phyloP scores from a whole-genome alignment of 2,797 vertebrate genomes.

The Gobio occitaniae region DNA sequence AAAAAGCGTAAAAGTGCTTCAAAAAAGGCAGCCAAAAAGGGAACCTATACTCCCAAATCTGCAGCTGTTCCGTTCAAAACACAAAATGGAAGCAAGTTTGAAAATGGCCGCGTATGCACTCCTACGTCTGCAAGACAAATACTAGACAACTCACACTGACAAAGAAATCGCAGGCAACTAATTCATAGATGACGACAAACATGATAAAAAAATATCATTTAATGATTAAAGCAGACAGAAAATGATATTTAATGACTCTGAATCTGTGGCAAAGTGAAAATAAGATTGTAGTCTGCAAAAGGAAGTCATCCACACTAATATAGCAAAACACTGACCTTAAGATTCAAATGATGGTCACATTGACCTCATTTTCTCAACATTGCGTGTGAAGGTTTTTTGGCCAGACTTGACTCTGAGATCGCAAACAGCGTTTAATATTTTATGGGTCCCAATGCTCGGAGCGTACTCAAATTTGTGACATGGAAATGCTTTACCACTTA shows the following conservation, averaged over 20 bases:
- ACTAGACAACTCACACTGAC: conserved; percentile 52
- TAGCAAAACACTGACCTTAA: conserved; percentile 56
- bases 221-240: neutral
- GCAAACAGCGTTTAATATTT: conserved; percentile 87
- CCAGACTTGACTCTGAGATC: conserved; percentile 79
- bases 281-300: conserved; percentile 14
- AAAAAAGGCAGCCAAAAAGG: conserved; percentile 39
- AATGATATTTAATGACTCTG: neutral
- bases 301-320: conserved; percentile 21
- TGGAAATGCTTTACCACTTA: conserved; percentile 83
- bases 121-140: conserved; percentile 52
- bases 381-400: conserved; percentile 81
- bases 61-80: conserved; percentile 46
- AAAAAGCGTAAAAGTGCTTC: neutral
- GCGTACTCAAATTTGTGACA: conserved; percentile 81
- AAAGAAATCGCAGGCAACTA: neutral
- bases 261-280: conserved; percentile 5
- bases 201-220: conserved; percentile 11
- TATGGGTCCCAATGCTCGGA: conserved; percentile 80
- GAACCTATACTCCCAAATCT: conserved; percentile 33
- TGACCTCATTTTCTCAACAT: conserved; percentile 74
- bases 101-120: conserved; percentile 75
- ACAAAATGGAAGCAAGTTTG: conserved; percentile 81
- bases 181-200: neutral
- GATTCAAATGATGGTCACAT: conserved; percentile 60